A percentile compares a stretch with the other conserved stretches of the same genome.
phyloP scores from a whole-genome alignment of 2,888 invertebrate genomes.

The Pristionchus exspectatus region DNA sequence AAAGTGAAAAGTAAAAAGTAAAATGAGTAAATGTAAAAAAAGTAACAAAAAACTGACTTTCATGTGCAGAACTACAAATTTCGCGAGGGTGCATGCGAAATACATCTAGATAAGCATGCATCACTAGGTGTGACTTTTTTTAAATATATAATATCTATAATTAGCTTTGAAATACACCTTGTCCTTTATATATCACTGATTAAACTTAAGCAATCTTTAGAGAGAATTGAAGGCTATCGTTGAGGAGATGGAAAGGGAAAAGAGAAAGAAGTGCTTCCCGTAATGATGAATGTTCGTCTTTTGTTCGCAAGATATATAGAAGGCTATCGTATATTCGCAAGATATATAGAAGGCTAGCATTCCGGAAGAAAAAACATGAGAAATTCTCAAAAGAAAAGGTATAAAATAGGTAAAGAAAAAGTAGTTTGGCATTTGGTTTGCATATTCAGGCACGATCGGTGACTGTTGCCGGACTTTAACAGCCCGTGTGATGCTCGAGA shows the following conservation, averaged over 20 bases:
- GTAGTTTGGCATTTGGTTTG: background rate
- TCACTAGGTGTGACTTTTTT: background rate
- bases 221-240: background rate
- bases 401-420: background rate
- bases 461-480: no score
- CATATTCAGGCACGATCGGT: no score
- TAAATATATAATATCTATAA: no score
- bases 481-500: background rate
- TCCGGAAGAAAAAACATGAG: background rate
- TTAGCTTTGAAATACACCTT: no score
- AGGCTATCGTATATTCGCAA: no score
- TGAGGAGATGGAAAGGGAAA: background rate
- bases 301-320: slow-evolving; percentile 12
- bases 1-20: no score
- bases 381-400: background rate
- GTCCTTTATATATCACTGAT: no score
- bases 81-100: background rate
- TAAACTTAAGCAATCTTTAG: no score
- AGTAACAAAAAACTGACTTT: no score
- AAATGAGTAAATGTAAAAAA: background rate
- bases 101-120: background rate
- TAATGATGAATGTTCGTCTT: slow-evolving; percentile 27
- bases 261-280: slow-evolving; percentile 9
- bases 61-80: no score
- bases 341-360: slow-evolving; percentile 23